Percentiles rank a stretch among this genome's conserved stretches.
Conservation (phyloP, 2,797 vertebrate species). For the Gymnocypris eckloni region DNA sequence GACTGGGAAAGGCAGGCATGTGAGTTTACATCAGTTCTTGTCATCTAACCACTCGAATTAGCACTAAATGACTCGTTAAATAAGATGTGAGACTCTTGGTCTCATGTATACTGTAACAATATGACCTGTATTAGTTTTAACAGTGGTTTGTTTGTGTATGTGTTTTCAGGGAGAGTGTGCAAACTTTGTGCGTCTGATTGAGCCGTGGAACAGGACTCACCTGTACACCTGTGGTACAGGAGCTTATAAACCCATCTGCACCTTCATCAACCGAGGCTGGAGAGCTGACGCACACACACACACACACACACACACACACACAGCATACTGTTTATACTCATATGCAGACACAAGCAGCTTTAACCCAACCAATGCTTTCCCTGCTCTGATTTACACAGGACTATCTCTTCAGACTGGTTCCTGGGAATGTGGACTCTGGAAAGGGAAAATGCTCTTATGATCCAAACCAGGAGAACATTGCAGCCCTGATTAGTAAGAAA, state of each 20-base stretch:
- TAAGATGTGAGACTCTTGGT: neutral
- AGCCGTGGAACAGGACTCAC: constrained; percentile 88
- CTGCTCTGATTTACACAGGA: constrained; percentile 73
- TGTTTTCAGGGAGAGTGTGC: constrained; percentile 83
- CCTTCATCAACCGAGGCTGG: constrained; percentile 86
- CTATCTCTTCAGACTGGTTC: constrained; percentile 85
- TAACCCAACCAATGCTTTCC: neutral
- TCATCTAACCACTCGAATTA: neutral
- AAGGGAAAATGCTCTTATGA: constrained; percentile 88
- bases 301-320: neutral
- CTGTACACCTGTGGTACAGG: constrained; percentile 87
- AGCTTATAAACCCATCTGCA: constrained; percentile 86
- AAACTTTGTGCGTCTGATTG: constrained; percentile 86
- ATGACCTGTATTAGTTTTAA: neutral
- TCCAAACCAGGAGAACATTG: constrained; percentile 83
- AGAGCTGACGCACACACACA: constrained; percentile 77
- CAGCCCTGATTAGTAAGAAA: constrained; percentile 81
- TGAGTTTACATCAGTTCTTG: constrained; percentile 62
- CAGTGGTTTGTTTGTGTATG: neutral
- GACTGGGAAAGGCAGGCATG: constrained; percentile 85
- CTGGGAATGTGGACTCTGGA: constrained; percentile 82
- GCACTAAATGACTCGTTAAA: neutral
- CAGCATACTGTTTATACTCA: neutral
- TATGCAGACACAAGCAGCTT: neutral
- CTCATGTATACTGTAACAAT: neutral